Percentiles rank a stretch among this genome's conserved stretches.
phyloP scores from a whole-genome alignment of 2,888 invertebrate species.

The Balanococcus diminutus region DNA sequence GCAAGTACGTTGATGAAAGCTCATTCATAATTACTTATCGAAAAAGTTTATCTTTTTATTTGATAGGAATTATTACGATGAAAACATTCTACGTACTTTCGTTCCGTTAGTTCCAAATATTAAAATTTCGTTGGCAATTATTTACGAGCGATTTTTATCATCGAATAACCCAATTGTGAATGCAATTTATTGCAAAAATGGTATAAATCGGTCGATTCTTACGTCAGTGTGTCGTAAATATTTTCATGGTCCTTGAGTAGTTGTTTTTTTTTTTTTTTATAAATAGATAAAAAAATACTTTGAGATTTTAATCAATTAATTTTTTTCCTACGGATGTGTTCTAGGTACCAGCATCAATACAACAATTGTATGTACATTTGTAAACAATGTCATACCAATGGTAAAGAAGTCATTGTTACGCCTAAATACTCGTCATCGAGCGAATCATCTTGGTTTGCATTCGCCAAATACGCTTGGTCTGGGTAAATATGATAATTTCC shows the following conservation, averaged over 20 bases:
- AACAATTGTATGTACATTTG: conserved; percentile 73
- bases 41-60: neutral
- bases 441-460: conserved; percentile 70
- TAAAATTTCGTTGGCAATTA: neutral
- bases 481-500: conserved; percentile 64
- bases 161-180: neutral
- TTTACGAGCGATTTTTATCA: neutral
- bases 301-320: neutral
- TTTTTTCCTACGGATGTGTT: neutral
- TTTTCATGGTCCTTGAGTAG: conserved; percentile 49
- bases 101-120: neutral
- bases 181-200: neutral
- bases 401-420: conserved; percentile 68
- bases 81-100: neutral
- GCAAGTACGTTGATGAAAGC: conserved; percentile 59
- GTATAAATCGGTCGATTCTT: neutral
- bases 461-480: conserved; percentile 78
- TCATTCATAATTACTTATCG: neutral
- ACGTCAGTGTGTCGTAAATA: neutral
- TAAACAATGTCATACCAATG: conserved; percentile 69
- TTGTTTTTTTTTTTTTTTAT: neutral
- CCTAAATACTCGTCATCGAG: conserved; percentile 64
- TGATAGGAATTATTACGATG: neutral
- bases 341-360: conserved; percentile 75
- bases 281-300: neutral